These are phyloP conservation scores for Pangasianodon hypophthalmus DNA, from an alignment of 2,113 vertebrate species.

Conservation along the genomic window DNA sequence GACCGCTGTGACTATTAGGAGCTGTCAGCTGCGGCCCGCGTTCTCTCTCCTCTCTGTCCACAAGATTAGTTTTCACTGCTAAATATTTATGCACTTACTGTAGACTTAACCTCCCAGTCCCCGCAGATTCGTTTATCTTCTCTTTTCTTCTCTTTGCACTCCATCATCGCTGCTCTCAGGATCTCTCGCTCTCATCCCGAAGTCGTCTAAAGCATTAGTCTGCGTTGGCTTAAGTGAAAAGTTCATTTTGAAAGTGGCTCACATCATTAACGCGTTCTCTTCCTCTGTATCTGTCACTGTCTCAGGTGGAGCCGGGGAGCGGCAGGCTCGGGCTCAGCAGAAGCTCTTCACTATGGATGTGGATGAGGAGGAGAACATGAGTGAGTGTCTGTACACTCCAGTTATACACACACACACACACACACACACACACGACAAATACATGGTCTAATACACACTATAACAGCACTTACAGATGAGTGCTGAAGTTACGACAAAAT, in stretches of 20 bases:
- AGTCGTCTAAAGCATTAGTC: too few species aligned
- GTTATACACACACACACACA: neutral
- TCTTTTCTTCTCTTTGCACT: constrained; percentile 14
- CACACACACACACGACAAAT: neutral
- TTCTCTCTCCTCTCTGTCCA: constrained; percentile 58
- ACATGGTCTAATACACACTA: neutral
- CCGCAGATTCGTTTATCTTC: constrained; percentile 24
- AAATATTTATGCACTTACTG: constrained; percentile 74
- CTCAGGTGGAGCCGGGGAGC: constrained; percentile 78
- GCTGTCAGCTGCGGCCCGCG: constrained; percentile 69
- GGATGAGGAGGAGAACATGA: constrained; percentile 97
- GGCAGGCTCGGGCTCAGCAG: constrained; percentile 76
- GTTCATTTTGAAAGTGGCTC: neutral
- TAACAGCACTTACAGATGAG: neutral
- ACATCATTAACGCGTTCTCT: constrained; percentile 50
- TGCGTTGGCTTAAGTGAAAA: neutral
- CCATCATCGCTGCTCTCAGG: neutral
- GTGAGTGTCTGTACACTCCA: constrained; percentile 79
- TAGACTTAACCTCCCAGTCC: constrained; percentile 51
- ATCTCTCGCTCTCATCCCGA: neutral
- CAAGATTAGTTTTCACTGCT: constrained; percentile 68
- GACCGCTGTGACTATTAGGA: constrained; percentile 73
- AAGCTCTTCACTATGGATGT: constrained; percentile 84
- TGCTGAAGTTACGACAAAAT: neutral
- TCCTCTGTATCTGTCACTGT: constrained; percentile 60